These are phyloP conservation scores for Gibbula magus DNA, from an alignment of 2,888 invertebrate genomes.

Conservation along the genomic window DNA sequence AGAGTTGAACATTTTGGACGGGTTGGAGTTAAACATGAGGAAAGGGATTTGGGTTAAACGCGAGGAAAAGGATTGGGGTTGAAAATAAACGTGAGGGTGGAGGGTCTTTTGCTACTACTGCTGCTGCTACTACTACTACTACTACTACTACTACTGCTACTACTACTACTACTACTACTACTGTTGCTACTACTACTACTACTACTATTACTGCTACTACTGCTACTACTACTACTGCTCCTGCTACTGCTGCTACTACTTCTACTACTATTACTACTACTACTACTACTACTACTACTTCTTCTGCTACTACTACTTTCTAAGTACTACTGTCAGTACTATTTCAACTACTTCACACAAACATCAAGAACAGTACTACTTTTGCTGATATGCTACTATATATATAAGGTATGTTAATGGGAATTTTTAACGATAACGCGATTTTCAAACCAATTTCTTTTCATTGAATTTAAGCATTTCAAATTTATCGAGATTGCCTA, in stretches of 20 bases:
- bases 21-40: no score
- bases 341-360: neutral
- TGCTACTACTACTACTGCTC: slow-evolving; percentile 30
- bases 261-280: slow-evolving; percentile 14
- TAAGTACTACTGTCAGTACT: slow-evolving; percentile 7
- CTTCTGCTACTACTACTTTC: neutral
- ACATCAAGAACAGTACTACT: no score
- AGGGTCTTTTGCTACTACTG: no score
- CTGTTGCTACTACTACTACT: slow-evolving; percentile 32
- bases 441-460: neutral
- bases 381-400: neutral
- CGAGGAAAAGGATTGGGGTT: no score
- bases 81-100: no score
- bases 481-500: neutral
- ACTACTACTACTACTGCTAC: slow-evolving; percentile 12
- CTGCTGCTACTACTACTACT: slow-evolving; percentile 27
- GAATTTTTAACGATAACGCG: neutral
- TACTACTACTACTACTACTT: neutral
- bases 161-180: slow-evolving; percentile 30
- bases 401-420: neutral
- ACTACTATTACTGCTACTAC: slow-evolving; percentile 34
- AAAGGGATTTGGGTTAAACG: no score
- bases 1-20: no score
- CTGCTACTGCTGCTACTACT: slow-evolving; percentile 20
- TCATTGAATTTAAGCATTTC: no score